Conservation (phyloP, 2,113 vertebrate species). For the Dunckerocampus dactyliophorus region DNA sequence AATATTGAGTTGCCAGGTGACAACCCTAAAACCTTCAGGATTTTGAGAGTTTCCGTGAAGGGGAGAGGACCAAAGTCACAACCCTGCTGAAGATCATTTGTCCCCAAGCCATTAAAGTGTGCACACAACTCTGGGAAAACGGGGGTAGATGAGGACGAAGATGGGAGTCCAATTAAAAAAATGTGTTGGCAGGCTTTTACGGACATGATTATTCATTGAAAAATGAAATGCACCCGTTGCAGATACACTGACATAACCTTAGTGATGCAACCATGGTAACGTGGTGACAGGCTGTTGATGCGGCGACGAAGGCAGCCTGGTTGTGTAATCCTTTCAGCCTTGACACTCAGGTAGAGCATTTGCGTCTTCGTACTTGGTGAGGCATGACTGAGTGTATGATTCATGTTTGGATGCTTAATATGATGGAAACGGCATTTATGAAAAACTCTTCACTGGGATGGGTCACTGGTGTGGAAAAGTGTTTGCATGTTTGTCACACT, state of each 20-base stretch:
- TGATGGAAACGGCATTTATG: slow-evolving; percentile 10
- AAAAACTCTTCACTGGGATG: neutral
- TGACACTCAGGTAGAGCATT: slow-evolving; percentile 25
- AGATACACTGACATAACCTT: slow-evolving; percentile 41
- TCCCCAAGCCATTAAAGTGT: too few relatives aligned
- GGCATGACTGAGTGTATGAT: slow-evolving; percentile 10
- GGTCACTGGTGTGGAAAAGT: too few relatives aligned
- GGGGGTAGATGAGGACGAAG: too few relatives aligned
- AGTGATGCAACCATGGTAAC: slow-evolving; percentile 56
- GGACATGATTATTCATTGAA: slow-evolving; percentile 16
- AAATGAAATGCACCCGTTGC: slow-evolving; percentile 17
- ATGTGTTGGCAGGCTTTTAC: neutral
- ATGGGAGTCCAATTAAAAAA: neutral
- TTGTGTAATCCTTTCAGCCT: slow-evolving; percentile 47
- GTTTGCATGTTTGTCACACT: too few relatives aligned
- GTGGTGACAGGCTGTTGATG: slow-evolving; percentile 24
- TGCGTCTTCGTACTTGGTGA: slow-evolving; percentile 30
- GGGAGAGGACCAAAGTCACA: too few relatives aligned
- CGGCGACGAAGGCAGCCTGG: slow-evolving; percentile 23
- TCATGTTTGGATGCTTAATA: slow-evolving; percentile 1
- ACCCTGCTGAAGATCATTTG: too few relatives aligned
- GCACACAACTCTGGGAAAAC: too few relatives aligned
- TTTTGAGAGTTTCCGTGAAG: too few relatives aligned
- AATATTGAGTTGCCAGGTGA: too few relatives aligned
- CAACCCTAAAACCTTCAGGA: too few relatives aligned